phyloP scores from a whole-genome alignment of 2,113 vertebrate genomes.

The Geococcyx californianus region DNA sequence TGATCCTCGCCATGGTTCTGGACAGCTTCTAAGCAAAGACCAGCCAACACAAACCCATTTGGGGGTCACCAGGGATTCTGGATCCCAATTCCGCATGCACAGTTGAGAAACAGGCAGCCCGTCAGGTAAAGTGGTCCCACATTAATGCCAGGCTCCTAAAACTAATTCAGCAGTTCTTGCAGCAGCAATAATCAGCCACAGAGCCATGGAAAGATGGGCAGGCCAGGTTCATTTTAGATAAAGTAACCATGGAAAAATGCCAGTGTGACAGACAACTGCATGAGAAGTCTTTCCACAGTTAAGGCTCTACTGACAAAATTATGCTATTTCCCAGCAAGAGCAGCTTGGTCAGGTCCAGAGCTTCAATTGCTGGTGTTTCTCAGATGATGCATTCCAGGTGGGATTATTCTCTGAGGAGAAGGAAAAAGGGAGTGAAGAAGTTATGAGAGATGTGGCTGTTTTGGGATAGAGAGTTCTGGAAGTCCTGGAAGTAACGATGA shows the following conservation, averaged over 20 bases:
- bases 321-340: background rate
- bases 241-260: background rate
- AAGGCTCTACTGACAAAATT: background rate
- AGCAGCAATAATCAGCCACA: background rate
- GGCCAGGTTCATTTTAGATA: slow-evolving; percentile 18
- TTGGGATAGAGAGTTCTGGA: background rate
- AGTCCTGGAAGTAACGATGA: background rate
- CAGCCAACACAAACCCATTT: background rate
- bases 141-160: background rate
- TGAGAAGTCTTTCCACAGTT: background rate
- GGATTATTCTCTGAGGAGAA: background rate
- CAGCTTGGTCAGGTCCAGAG: background rate
- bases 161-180: background rate
- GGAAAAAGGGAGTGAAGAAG: background rate
- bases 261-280: background rate
- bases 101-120: background rate
- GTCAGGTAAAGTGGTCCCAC: background rate
- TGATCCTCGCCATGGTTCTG: background rate
- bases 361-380: background rate
- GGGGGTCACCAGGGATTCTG: background rate
- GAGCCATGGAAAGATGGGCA: background rate
- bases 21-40: background rate
- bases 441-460: background rate
- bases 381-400: background rate
- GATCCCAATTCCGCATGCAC: background rate